Evolutionary conservation across 2,888 invertebrate genomes (phyloP).

Genomic region (Pollenia labialis): DNA sequence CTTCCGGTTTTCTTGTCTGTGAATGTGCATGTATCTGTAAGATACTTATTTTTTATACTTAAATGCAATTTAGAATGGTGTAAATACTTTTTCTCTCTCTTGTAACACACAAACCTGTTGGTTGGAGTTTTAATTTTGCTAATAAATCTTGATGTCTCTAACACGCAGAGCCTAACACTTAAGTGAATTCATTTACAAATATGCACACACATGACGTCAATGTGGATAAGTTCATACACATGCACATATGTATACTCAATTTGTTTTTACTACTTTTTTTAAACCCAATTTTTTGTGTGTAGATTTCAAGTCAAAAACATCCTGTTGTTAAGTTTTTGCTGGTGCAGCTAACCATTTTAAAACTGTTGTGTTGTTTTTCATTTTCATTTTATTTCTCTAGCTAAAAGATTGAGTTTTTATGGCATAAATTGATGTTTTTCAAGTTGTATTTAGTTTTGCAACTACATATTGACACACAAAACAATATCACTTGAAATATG

Average conservation of each 20-base stretch:
- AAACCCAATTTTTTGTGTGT: no score
- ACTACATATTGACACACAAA: neutral
- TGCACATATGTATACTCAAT: no score
- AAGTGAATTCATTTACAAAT: no score
- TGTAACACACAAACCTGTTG: neutral
- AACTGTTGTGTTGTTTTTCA: neutral
- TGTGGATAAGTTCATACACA: no score
- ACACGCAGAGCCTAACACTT: neutral
- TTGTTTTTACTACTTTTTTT: no score
- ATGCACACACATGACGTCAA: no score
- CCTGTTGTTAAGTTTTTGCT: neutral
- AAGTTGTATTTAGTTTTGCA: neutral
- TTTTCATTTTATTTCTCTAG: constrained; percentile 18
- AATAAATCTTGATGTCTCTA: constrained; percentile 56
- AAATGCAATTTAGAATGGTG: constrained; percentile 4
- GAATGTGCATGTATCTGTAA: neutral
- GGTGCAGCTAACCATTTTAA: neutral
- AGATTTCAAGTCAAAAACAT: no score
- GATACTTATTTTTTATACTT: neutral
- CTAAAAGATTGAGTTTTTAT: constrained; percentile 20
- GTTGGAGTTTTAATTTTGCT: constrained; percentile 39
- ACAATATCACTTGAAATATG: neutral
- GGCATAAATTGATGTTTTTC: neutral
- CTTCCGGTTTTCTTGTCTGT: neutral
- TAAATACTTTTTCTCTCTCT: neutral